These are phyloP conservation scores for Ceratothoa steindachneri DNA, from an alignment of 2,888 invertebrate species.

Conservation along the genomic window DNA sequence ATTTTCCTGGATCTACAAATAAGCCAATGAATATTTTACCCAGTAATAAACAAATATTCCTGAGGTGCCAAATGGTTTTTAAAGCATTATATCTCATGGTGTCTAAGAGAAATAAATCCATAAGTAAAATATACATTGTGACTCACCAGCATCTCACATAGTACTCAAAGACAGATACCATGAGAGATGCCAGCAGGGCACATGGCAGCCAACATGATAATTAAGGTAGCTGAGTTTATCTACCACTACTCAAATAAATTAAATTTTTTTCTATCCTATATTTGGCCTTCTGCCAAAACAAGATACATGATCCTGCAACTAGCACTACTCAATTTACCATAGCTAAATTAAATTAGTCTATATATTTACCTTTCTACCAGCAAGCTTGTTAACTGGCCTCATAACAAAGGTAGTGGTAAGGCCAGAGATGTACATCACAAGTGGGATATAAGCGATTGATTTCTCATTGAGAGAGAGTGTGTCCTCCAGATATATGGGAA, in stretches of 20 bases:
- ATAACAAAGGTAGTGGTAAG: slow-evolving; percentile 66
- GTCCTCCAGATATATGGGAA: slow-evolving; percentile 77
- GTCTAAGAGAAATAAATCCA: background rate
- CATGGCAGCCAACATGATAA: no score
- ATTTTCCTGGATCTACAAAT: background rate
- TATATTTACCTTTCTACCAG: slow-evolving; percentile 68
- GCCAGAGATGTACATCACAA: slow-evolving; percentile 72
- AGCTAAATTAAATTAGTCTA: no score
- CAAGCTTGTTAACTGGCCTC: slow-evolving; percentile 63
- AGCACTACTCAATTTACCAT: no score
- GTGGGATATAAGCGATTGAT: slow-evolving; percentile 70
- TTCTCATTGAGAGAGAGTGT: slow-evolving; percentile 60
- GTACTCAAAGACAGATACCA: no score
- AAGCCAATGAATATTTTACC: background rate
- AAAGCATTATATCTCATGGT: background rate
- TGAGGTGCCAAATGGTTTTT: background rate
- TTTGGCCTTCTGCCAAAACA: no score
- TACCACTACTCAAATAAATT: no score
- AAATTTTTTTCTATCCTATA: no score
- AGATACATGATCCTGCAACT: no score
- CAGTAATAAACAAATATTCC: background rate
- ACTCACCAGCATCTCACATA: background rate
- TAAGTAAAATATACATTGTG: background rate
- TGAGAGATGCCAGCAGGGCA: no score
- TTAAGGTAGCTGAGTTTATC: no score